phyloP scores from a whole-genome alignment of 1,140 invertebrate species.

The Prorops nasuta region DNA sequence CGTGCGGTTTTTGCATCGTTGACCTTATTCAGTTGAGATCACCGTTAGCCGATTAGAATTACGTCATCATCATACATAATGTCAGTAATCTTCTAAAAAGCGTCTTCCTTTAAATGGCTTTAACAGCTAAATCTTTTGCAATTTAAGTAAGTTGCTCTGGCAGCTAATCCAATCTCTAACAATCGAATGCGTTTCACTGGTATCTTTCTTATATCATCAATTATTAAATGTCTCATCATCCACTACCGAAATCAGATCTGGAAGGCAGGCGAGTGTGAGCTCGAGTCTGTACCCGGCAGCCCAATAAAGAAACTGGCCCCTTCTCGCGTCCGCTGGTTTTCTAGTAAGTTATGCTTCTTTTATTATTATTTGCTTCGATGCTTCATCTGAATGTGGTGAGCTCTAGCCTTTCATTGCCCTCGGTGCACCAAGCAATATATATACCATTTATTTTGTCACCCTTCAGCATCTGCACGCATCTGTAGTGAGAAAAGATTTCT shows the following conservation, averaged over 20 bases:
- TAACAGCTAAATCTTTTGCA: too few species aligned
- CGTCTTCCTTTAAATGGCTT: too few species aligned
- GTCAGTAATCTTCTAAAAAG: too few species aligned
- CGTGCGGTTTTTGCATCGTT: too few species aligned
- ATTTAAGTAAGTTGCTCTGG: too few species aligned
- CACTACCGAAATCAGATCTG: slow-evolving; percentile 45
- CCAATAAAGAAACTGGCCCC: slow-evolving; percentile 49
- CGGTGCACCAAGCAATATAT: slow-evolving; percentile 3
- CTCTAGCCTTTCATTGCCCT: slow-evolving; percentile 12
- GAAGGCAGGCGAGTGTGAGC: slow-evolving; percentile 48
- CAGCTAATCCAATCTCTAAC: too few species aligned
- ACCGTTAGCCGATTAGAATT: too few species aligned
- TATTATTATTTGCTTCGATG: slow-evolving; percentile 58
- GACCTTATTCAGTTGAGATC: too few species aligned
- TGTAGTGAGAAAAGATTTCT: slow-evolving; percentile 23
- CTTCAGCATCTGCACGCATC: slow-evolving; percentile 36
- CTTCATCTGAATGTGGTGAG: slow-evolving; percentile 43
- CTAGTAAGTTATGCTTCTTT: slow-evolving; percentile 60
- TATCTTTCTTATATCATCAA: too few species aligned
- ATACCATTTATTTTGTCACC: not conserved
- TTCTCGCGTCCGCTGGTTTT: slow-evolving; percentile 53
- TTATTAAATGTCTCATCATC: slow-evolving; percentile 27
- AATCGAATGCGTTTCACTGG: too few species aligned
- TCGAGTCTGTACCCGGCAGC: slow-evolving; percentile 40
- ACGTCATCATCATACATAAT: too few species aligned